Base-by-base conservation (phyloP, 2,797 vertebrate genomes). In the Gymnodraco acuticeps region DNA sequence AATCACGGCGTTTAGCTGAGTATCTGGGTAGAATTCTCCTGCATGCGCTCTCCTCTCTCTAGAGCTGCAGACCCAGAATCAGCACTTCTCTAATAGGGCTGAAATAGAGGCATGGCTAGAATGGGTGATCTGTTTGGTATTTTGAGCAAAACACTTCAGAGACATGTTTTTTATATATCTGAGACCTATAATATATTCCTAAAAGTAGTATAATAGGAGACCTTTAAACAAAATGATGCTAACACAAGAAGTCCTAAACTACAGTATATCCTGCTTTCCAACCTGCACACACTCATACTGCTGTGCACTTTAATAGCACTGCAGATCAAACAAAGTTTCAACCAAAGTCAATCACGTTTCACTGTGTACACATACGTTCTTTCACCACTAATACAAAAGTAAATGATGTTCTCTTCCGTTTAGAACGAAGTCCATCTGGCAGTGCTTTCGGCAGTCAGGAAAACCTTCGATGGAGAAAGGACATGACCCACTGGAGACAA, bases 401-500 rank as follows among this genome's bases (percentile, higher is more conserved):
- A 76, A 72, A 85, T 69, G 58, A 75, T 14, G 74, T 51, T 87
- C 45, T 73, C 19, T 31, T 61, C 52, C 23, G 46, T 77, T 72
- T 90, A 99, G 98, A 99, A 92, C 96, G 98, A 89, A 99, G 98
- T 92, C 98, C 98, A 73, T 99, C 98, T 55, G 98, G 98, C 90
- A 99, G 98, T 19, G 97, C 97, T 2, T 99, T 99, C 89, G 98
- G 98, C 84, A 99, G 98, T 85, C 98, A 99, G 79, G 98, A 99
- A 90, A 99, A 99, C 82, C 94, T 99, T 85, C 94, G 98, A 20
- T 99, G 98, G 98, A 97, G 98, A 84, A 99, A 99, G 85, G 98
- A 99, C 89, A 99, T 99, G 98, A 99, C 98, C 64, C 98, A 99
- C 85, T 99, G 98, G 98, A 95, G 98, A 50, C 98, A 99, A 77